Base-by-base conservation (phyloP, 92 coral and sea anemone species). In the Meandrina meandrites region DNA sequence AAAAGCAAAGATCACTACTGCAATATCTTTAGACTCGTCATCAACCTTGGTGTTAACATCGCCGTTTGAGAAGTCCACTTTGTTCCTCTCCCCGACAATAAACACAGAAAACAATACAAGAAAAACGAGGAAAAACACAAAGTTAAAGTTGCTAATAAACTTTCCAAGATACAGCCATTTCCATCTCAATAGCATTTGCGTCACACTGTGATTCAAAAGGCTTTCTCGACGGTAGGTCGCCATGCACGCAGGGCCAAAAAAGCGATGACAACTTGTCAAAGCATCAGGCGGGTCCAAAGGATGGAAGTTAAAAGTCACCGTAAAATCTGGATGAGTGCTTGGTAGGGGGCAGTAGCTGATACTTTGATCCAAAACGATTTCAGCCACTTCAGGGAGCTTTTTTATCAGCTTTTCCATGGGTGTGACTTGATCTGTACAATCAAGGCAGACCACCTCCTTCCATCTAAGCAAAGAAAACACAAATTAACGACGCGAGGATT, bases 131-230 rank as follows among this genome's bases (percentile, higher is more conserved):
- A 90, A 96, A 6, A 78, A 9, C 10, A 80, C 14, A 36, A 92
- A 88, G 75, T 93, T 94, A 3, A 94, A 31, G 74, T 83, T 77
- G 86, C 68, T 86, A 30, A 91, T 14, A n/a, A 88, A 81, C 76
- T 94, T 94, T 51, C 98, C 98, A 31, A 90, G 91, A 1, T 86
- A 78, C 5, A 88, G 79, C 98, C 98, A 96, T 78, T 94, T 96
- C 83, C 87, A 88, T 18, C 91, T 80, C 22, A 96, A 79, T 11
- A 93, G 80, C 34, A 91, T 85, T 35, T 94, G 94, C n/a, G 95
- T 90, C 14, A 96, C 91, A 36, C 91, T 77, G 79, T 96, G 98
- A 66, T 93, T 92, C 16, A 96, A 86, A 10, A 96, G 88, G 22
- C 89, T 89, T 71, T 96, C 98, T 22, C 94, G 93, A 28, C 92